A percentile compares a stretch with the other conserved stretches of the same genome.
Conservation (phyloP, 2,113 vertebrate species). For the Stegastes partitus region DNA sequence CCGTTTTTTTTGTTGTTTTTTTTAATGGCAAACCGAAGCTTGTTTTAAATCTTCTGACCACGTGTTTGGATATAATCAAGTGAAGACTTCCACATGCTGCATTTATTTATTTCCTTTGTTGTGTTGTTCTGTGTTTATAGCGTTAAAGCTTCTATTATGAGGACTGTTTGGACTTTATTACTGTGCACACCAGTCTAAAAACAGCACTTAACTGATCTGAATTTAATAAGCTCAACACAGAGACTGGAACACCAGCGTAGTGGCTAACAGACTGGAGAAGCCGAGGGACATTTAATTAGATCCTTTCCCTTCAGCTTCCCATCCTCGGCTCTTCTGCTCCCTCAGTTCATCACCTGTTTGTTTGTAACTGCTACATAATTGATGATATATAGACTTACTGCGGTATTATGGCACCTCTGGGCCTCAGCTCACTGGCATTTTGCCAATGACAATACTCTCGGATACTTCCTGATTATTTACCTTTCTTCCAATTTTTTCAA, state of each 20-base stretch:
- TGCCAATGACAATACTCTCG: slow-evolving; percentile 5
- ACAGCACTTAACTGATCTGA: slow-evolving; percentile 16
- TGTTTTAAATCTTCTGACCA: not conserved
- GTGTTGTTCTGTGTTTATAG: slow-evolving; percentile 9
- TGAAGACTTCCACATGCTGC: not conserved
- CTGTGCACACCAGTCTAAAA: slow-evolving; percentile 20
- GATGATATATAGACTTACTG: slow-evolving; percentile 33
- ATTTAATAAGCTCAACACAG: slow-evolving; percentile 49
- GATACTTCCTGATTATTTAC: slow-evolving; percentile 1
- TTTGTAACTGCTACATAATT: slow-evolving; percentile 55
- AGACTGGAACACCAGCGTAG: slow-evolving; percentile 4
- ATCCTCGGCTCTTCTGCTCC: slow-evolving; percentile 12
- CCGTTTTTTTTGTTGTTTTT: not conserved
- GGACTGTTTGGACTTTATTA: slow-evolving; percentile 18
- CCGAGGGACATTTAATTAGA: slow-evolving; percentile 53
- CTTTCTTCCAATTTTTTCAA: slow-evolving; percentile 46
- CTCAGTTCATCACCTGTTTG: slow-evolving; percentile 41
- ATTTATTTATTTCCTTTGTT: not conserved
- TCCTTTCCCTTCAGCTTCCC: slow-evolving; percentile 38
- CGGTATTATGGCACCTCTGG: slow-evolving; percentile 1
- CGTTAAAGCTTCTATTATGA: slow-evolving; percentile 15
- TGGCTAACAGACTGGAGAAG: slow-evolving; percentile 24
- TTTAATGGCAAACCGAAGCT: not conserved
- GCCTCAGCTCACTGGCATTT: slow-evolving; percentile 24
- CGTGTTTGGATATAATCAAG: not conserved